These are phyloP conservation scores for western clawed frog (Xenopus tropicalis) DNA, from an alignment of 2,113 vertebrate genomes.

Conservation along the genomic window UCB_Xtro_10.0 CM004450.2:132764001-132764500, in stretches of 20 bases:
- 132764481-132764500: conserved; percentile 60
- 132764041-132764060: conserved; percentile 14
- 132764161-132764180: conserved; percentile 40
- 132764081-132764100: conserved; percentile 20
- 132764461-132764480: conserved; percentile 68
- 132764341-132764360: conserved; percentile 41
- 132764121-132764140: conserved; percentile 7
- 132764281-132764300: conserved; percentile 11
- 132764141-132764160: conserved; percentile 32
- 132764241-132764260: conserved; percentile 14
- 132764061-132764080: conserved; percentile 6
- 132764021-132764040: conserved; percentile 22
- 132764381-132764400: conserved; percentile 57
- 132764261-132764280: conserved; percentile 12
- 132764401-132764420: conserved; percentile 57
- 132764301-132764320: conserved; percentile 8
- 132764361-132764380: conserved; percentile 42
- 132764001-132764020: not conserved
- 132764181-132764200: conserved; percentile 22
- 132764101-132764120: conserved; percentile 34
- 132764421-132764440: conserved; percentile 74
- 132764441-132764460: conserved; percentile 75
- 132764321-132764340: conserved; percentile 28
- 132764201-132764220: conserved; percentile 9
- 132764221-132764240: conserved; percentile 23